Conservation (phyloP, 2,113 vertebrate genomes). For the Pitta sordida region DNA sequence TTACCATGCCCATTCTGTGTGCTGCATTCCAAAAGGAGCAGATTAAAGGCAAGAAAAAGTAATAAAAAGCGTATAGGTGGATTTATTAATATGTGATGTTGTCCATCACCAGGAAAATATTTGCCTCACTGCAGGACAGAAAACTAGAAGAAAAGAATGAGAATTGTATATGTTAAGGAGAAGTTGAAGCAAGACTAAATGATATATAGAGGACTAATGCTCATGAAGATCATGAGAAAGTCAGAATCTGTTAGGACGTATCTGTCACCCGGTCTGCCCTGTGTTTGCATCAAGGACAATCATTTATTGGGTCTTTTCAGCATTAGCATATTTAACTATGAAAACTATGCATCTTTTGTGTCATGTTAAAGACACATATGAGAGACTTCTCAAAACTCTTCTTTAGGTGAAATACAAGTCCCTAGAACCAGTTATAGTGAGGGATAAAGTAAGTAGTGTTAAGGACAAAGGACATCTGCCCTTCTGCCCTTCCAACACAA, state of each 20-base stretch:
- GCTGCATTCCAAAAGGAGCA: background rate
- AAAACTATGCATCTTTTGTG: background rate
- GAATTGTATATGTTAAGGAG: background rate
- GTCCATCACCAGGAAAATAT: background rate
- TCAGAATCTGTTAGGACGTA: background rate
- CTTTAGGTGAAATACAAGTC: background rate
- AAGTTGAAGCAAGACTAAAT: background rate
- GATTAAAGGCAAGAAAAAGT: background rate
- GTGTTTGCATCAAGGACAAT: background rate
- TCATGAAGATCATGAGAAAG: background rate
- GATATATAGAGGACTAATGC: background rate
- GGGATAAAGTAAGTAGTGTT: background rate
- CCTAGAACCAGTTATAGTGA: background rate
- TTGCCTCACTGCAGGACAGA: background rate
- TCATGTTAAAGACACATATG: background rate
- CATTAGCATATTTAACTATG: background rate
- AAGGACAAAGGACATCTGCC: accelerated
- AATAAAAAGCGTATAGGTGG: background rate
- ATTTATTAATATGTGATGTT: background rate
- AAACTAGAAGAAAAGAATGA: background rate
- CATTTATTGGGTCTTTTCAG: background rate
- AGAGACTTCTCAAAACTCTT: background rate
- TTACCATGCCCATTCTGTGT: background rate
- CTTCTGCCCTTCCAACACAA: background rate
- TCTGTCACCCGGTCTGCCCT: background rate